phyloP scores from a whole-genome alignment of 2,113 vertebrate genomes.

The Ardeotis arabs region DNA sequence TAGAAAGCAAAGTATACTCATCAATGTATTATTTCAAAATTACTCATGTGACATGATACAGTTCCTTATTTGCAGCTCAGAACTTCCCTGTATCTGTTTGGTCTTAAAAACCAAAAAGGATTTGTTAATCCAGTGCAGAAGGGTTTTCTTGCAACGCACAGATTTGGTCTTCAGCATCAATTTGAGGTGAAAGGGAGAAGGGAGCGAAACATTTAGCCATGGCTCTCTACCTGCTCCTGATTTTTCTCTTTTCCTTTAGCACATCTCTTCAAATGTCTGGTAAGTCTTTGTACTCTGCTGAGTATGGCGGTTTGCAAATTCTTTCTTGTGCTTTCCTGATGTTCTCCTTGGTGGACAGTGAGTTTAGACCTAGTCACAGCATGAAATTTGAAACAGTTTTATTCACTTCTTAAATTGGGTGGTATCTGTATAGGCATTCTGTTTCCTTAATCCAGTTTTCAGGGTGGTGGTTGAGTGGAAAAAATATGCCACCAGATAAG shows the following conservation, averaged over 20 bases:
- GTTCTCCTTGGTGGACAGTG: not conserved
- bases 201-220: not conserved
- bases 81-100: constrained; percentile 38
- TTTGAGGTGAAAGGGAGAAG: not conserved
- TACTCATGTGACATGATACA: constrained; percentile 41
- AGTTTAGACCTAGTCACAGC: not conserved
- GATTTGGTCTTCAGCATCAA: not conserved
- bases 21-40: constrained; percentile 40
- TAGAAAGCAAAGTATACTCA: constrained; percentile 12
- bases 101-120: not conserved
- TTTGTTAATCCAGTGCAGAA: constrained; percentile 3
- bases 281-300: constrained; percentile 22
- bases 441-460: not conserved
- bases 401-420: not conserved
- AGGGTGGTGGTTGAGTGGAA: not conserved
- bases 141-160: not conserved
- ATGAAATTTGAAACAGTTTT: not conserved
- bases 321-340: not conserved
- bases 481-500: not conserved
- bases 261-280: constrained; percentile 37
- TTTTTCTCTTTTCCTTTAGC: constrained; percentile 20
- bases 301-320: not conserved
- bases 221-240: constrained; percentile 7
- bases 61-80: constrained; percentile 58
- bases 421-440: not conserved